Evolutionary conservation across 2,113 vertebrate species (phyloP).

Genomic region (Myotis brandtii): DNA sequence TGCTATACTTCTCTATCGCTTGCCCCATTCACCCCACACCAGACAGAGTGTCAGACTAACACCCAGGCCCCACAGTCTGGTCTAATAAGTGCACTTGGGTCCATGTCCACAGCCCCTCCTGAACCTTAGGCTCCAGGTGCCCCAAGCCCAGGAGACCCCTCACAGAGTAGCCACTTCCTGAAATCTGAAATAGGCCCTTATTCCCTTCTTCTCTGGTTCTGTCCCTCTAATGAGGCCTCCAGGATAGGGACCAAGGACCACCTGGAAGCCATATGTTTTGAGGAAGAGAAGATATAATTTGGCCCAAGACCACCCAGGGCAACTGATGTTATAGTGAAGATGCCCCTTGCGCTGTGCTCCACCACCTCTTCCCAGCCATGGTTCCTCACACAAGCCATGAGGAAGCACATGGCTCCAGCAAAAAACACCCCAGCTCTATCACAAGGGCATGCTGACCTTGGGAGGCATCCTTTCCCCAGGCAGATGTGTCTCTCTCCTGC

Average conservation of each 20-base stretch:
- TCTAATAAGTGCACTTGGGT: neutral
- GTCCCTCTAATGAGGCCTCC: neutral
- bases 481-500: neutral
- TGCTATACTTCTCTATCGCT: neutral
- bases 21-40: neutral
- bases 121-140: neutral
- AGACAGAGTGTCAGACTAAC: neutral
- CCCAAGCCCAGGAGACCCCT: neutral
- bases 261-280: neutral
- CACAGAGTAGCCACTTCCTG: neutral
- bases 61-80: neutral
- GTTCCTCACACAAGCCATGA: neutral
- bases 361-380: neutral
- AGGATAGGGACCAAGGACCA: neutral
- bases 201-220: neutral
- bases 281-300: neutral
- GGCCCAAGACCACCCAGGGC: neutral
- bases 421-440: slow-evolving; percentile 53
- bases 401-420: neutral
- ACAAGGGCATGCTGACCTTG: slow-evolving; percentile 49
- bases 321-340: neutral
- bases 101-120: neutral
- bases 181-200: neutral
- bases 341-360: neutral
- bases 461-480: slow-evolving; percentile 11